Base-by-base conservation (phyloP, 1,140 invertebrate species). In the Drosophila tsacasi region DNA sequence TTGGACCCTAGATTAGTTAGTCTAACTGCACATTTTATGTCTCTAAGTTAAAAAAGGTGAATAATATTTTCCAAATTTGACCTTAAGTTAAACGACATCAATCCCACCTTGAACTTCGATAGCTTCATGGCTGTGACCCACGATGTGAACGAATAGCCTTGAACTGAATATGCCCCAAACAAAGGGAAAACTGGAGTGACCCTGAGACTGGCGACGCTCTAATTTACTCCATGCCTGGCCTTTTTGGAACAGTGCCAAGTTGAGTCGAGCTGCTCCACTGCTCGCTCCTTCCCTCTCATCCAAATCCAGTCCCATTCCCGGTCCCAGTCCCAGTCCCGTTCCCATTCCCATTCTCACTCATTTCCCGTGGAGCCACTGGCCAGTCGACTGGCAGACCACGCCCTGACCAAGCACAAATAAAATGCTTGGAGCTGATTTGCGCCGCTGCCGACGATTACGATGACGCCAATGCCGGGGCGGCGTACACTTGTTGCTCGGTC, bases 241-340 rank as follows among this genome's bases (percentile, higher is more conserved):
- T 19, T 67, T 75, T 68, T 80, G 77, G 78, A 64, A 30, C 61
- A 19, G 30, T 79, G 78, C 76, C 76, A 75, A 80, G 75, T 60
- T 52, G 46, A 46, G 32, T 71, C 47, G 19, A 9, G 54, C 35
- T 57, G 52, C 32, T 55, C 52, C 32, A 55, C 15, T 37, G 52
- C 32, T 37, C 32, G 21, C 35, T 23, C 32, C 35, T 12, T 57
- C 15, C 21, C 19, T 4, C 46, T 1, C 15, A 30, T 21, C 27
- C 12, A 15, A 25, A 37, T 57, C 15, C 55, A 39, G 58, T 59
- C 67, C 42, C 42, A 37, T 39, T n/a, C 61, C 57, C 64, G 13
- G 13, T 19, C 8, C 19, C 25, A 44, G 13, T 19, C 12, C 25
- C 25, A 47, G 2, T 27, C 17, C n/a, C 57, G 17, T 10, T 37